A percentile compares a stretch with the other conserved stretches of the same genome.
phyloP scores from a whole-genome alignment of 2,888 invertebrate species.

The Trachelus tabidus region DNA sequence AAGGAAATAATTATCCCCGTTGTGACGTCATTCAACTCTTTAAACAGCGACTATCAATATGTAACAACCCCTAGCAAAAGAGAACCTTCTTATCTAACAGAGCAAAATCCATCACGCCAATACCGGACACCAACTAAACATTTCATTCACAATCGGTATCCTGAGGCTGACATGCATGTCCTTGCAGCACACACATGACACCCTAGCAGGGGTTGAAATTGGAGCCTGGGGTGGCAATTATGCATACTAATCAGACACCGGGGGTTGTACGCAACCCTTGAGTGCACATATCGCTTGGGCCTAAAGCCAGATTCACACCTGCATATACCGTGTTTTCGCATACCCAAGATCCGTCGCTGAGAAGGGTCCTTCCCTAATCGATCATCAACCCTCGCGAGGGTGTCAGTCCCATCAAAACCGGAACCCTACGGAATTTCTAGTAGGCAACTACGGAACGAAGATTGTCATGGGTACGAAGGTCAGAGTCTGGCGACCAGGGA shows the following conservation, averaged over 20 bases:
- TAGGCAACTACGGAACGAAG: neutral
- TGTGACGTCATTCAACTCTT: too few relatives aligned
- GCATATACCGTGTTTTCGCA: neutral
- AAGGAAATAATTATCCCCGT: neutral
- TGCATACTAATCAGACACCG: constrained; percentile 14
- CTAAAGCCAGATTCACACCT: neutral
- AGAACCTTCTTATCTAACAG: neutral
- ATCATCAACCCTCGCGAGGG: neutral
- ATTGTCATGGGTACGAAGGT: neutral
- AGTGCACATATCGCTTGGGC: neutral
- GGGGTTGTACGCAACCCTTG: neutral
- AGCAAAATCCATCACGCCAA: neutral
- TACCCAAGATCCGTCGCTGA: neutral
- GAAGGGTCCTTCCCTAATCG: neutral
- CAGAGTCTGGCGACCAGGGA: neutral
- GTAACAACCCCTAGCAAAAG: neutral
- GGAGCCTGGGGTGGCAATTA: constrained; percentile 13
- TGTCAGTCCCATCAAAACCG: neutral
- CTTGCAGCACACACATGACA: neutral
- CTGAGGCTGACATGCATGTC: neutral
- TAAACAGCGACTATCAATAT: too few relatives aligned
- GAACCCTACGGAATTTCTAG: neutral
- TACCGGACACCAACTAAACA: neutral
- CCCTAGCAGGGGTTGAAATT: neutral
- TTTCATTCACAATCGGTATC: neutral